Base-by-base conservation (phyloP, 2,113 vertebrate genomes). In the Struthidea cinerea region DNA sequence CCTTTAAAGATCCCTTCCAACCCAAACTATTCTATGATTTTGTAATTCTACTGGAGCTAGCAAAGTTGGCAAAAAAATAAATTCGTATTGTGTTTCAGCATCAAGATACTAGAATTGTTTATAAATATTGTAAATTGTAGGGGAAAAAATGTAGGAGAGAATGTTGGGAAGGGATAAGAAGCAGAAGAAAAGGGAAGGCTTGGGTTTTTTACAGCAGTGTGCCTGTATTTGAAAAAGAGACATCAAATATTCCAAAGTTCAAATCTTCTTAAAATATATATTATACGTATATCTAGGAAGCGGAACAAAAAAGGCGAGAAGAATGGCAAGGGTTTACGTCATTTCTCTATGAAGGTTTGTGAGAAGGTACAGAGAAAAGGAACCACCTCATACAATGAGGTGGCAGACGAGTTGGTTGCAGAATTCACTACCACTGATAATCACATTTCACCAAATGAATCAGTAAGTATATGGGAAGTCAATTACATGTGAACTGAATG, bases 331-430 rank as follows among this genome's bases (percentile, higher is more conserved):
- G 99, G 99, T 83, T 98, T 99, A 92, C 98, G 99, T 86, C 99
- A 99, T 97, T 99, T 99, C 97, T 99, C 99, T 91, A 99, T 99
- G 99, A 99, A 99, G 97, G 99, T 99, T 92, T 99, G 99, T 63
- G 99, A 99, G 97, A 99, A 99, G 97, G 99, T 99, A 93, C 99
- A 99, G 98, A 98, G 99, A 94, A 99, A 99, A 97, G 99, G 99
- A 85, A 99, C 99, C 73, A 99, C 99, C 50, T 99, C 99, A 59
- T 99, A 99, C 95, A 99, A 99, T 83, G 99, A 99, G 93, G 99
- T 99, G 95, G 99, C 99, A 26, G 99, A 99, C 52, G 99, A 99
- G 93, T 98, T 99, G 97, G 99, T 99, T 27, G 99, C 99, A 44
- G 99, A 99, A 97, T 99, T 99, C 98, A 99, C 99, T 88, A 99